phyloP scores from a whole-genome alignment of 2,888 invertebrate genomes.

The Watsonalla binaria region DNA sequence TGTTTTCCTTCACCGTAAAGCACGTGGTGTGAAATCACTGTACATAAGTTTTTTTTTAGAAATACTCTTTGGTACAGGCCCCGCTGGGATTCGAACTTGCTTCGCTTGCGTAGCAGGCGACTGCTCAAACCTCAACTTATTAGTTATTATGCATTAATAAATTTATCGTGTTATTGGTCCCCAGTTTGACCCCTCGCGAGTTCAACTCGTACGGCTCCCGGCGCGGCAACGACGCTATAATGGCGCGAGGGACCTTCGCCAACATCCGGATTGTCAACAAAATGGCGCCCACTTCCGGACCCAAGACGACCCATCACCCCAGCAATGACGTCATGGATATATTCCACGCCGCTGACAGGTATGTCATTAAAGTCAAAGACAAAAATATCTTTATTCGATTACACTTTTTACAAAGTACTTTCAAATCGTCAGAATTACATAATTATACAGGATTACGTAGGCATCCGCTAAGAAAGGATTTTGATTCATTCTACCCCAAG shows the following conservation, averaged over 20 bases:
- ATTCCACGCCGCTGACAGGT: conserved; percentile 94
- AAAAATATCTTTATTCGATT: not conserved
- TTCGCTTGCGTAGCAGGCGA: too few relatives aligned
- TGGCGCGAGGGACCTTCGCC: conserved; percentile 98
- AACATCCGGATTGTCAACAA: conserved; percentile 98
- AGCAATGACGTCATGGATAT: conserved; percentile 95
- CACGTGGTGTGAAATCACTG: too few relatives aligned
- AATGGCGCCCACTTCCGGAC: conserved; percentile 87
- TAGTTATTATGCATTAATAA: too few relatives aligned
- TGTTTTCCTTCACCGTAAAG: too few relatives aligned
- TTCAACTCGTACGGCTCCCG: conserved; percentile 99
- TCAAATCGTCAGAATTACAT: too few relatives aligned
- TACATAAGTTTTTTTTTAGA: too few relatives aligned
- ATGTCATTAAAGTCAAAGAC: not conserved
- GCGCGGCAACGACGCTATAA: conserved; percentile 97
- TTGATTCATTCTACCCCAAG: too few relatives aligned
- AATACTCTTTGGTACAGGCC: too few relatives aligned
- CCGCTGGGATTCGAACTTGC: too few relatives aligned
- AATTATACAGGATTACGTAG: not conserved
- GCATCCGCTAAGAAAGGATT: too few relatives aligned
- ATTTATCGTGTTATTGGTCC: not conserved
- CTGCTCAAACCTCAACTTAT: too few relatives aligned
- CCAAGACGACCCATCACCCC: conserved; percentile 92
- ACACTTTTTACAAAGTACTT: too few relatives aligned
- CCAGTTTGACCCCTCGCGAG: conserved; percentile 91